Percentiles rank a stretch among this genome's conserved stretches.
These are phyloP conservation scores for Amblyornis subalaris DNA, from an alignment of 2,113 vertebrate genomes.

Conservation along the genomic window DNA sequence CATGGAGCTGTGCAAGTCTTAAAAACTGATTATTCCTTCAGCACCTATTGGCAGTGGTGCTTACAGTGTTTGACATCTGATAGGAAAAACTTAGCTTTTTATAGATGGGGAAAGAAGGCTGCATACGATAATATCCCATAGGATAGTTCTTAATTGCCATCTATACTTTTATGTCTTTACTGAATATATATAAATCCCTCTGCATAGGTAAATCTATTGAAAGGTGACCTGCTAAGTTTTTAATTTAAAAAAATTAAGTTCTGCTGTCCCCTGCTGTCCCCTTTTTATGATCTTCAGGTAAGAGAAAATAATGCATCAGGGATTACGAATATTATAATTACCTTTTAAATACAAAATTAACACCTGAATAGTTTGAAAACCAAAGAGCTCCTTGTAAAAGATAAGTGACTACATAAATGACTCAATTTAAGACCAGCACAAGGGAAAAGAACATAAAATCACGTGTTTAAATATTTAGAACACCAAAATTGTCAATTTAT, in stretches of 20 bases:
- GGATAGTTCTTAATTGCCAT: constrained; percentile 20
- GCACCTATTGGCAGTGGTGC: neutral
- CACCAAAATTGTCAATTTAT: neutral
- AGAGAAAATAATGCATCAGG: neutral
- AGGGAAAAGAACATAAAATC: neutral
- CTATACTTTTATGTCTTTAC: constrained; percentile 3
- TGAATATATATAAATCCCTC: neutral
- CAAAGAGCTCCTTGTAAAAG: neutral
- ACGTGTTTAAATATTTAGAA: neutral
- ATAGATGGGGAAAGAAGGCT: neutral
- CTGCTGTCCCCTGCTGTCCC: neutral
- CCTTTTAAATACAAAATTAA: constrained; percentile 33
- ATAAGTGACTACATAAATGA: neutral
- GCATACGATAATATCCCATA: neutral
- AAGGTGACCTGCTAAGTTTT: constrained; percentile 9
- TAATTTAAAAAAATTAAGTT: constrained; percentile 26
- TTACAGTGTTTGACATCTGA: neutral
- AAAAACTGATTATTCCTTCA: neutral
- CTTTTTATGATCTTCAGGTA: neutral
- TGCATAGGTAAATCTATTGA: constrained; percentile 11
- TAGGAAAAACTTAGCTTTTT: neutral
- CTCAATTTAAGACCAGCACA: neutral
- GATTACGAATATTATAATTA: constrained; percentile 22
- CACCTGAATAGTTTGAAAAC: neutral
- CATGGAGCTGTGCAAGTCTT: neutral